Evolutionary conservation across 1,140 invertebrate genomes (phyloP), one percentile per base, ranked within the genome.

Genomic region (Drosophila orosa): DNA sequence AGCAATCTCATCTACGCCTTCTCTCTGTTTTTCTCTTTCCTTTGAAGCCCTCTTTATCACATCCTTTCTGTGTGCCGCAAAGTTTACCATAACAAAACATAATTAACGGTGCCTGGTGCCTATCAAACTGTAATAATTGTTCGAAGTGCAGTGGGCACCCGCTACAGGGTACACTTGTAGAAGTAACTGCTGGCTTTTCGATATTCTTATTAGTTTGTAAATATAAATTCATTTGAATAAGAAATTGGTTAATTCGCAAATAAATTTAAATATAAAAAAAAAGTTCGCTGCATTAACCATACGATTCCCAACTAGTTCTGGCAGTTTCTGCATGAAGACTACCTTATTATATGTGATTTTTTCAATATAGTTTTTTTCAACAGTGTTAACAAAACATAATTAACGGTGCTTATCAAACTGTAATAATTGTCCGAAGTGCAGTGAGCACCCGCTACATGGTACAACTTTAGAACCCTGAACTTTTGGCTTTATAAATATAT

Each of bases 71-170:
- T 35, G 12, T 55, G 50, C 50, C 37, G 29, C 27, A 40, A 42
- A 59, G 33, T 33, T 60, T 6, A 42, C n/a, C 56, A 61, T 25
- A 61, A 63, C 55, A 60, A 33, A 61, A n/a, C 7, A 15, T 24
- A 35, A 24, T 40, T 40, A 24, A 17, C 9, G 24, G 29, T 61
- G 60, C 22, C 24, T 33, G 24, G 29, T 61, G 60, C 22, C 24
- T 33, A 10, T 27, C 35, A 65, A 65, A 67, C 44, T 50, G n/a
- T 40, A 40, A 48, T 35, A 35, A 35, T 54, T 35, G 50, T 3
- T 54, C 4, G 1, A 52, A 52, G 50, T 22, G 19, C 19, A 52
- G 29, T 15, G 31, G 13, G 5, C n/a, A 29, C 47, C n/a, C 47
- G n/a, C 25, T 48, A 29, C 5, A 48, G 25, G 47, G 47, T 0